Base-by-base conservation (phyloP, 2,113 vertebrate genomes). In the Chaenogobius annularis region DNA sequence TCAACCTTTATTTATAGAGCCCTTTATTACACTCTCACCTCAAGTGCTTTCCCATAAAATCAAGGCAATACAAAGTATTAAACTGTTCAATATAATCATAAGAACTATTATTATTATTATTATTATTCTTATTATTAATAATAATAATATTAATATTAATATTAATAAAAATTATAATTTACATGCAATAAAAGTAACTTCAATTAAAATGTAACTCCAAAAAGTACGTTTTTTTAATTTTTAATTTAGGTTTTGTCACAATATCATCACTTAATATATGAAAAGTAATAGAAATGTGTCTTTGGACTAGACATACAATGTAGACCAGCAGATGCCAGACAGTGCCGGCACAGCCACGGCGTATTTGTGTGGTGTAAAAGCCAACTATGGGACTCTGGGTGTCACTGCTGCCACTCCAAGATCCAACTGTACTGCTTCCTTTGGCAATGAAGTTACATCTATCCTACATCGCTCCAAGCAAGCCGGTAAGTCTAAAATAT, bases 301-400 rank as follows among this genome's bases (percentile, higher is more conserved):
- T 73, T 70, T 75, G 72, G 10, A 79, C 37, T 71, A 94, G 93
- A 94, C 93, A 0, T 94, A 94, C 72, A 95, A 94, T 10, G 92
- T 95, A 48, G 92, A 95, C 73, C 81, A 85, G 81, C 94, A 95
- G 86, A 93, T 93, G 91, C 93, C 94, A 14, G 94, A 95, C 82
- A 95, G 94, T 20, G 94, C 94, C 6, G 93, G 85, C 15, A 95
- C 94, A 31, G 93, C 90, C 56, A 95, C 94, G 1, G 94, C 94
- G 0, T 95, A 94, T 73, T 79, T 87, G 17, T 94, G 93, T 85
- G 94, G 94, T 1, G 94, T 95, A 15, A 95, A 95, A 81, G 92
- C 93, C 3, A 94, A 93, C 79, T 94, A 94, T 0, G 94, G 94
- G 50, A 95, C 94, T 0, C 0, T 95, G 64, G 94, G 94, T 8